A percentile compares a stretch with the other conserved stretches of the same genome.
These are phyloP conservation scores for Theonella swinhoei DNA, from an alignment of 37 sponge, comb jelly and placozoan genomes.

Conservation along the genomic window DNA sequence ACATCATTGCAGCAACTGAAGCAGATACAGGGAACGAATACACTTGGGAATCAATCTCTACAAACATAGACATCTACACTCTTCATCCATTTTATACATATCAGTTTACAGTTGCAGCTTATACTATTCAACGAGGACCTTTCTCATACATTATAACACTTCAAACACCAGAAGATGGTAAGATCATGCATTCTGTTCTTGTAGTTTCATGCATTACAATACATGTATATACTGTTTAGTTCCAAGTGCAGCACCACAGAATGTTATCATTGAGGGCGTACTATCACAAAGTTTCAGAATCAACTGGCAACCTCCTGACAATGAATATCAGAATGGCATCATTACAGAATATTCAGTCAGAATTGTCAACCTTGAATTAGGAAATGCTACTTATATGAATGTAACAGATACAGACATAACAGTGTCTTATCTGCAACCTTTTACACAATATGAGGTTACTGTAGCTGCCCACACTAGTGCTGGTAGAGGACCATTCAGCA, in stretches of 20 bases:
- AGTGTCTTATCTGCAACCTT: neutral
- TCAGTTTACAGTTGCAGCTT: slow-evolving; percentile 4
- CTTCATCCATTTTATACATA: slow-evolving; percentile 27
- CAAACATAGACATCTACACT: neutral
- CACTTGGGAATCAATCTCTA: neutral
- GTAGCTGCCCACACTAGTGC: slow-evolving; percentile 7
- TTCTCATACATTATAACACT: neutral
- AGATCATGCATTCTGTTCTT: too few relatives aligned
- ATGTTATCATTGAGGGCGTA: neutral
- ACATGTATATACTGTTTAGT: neutral
- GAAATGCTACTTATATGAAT: too few relatives aligned
- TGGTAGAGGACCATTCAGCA: neutral
- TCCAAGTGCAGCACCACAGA: neutral
- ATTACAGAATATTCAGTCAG: neutral
- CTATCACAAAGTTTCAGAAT: neutral
- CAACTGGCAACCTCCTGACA: neutral
- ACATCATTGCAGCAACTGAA: slow-evolving; percentile 8
- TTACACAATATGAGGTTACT: neutral
- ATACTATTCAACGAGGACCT: slow-evolving; percentile 11
- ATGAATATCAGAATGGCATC: neutral
- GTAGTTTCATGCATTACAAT: neutral
- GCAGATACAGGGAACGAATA: neutral
- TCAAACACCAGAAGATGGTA: slow-evolving; percentile 21
- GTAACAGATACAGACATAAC: neutral
- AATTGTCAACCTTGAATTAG: neutral